Evolutionary conservation across 2,113 vertebrate species (phyloP).

Genomic region (Rhea americana): DNA sequence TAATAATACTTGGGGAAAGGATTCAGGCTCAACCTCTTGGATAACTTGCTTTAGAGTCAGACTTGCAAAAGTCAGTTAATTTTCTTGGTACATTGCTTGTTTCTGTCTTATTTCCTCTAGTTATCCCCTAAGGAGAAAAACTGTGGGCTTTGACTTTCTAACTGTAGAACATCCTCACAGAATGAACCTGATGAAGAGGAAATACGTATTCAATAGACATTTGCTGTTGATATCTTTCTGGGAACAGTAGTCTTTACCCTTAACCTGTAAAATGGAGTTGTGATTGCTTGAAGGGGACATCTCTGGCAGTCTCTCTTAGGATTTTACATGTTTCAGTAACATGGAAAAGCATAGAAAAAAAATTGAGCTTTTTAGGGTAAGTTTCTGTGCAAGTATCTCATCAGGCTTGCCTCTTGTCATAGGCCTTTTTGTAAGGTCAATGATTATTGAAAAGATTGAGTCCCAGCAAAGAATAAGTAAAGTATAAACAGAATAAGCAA

Average conservation of each 20-base stretch:
- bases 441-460: neutral
- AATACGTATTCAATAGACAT: neutral
- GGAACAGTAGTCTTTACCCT: neutral
- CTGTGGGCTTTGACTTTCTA: neutral
- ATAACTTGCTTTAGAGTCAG: neutral
- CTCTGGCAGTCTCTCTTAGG: rapidly evolving
- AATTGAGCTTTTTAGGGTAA: neutral
- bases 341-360: neutral
- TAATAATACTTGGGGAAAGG: neutral
- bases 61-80: neutral
- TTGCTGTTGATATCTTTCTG: neutral
- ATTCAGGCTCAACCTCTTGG: neutral
- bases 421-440: neutral
- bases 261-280: neutral
- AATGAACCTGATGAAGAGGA: neutral
- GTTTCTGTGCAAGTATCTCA: neutral
- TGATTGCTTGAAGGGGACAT: neutral
- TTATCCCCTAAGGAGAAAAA: neutral
- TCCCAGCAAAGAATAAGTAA: neutral
- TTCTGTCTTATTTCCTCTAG: neutral
- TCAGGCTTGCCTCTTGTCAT: neutral
- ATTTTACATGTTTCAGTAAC: neutral
- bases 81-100: neutral
- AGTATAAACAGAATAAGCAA: neutral
- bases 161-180: neutral